Base-by-base conservation (phyloP, 2,888 invertebrate species). In the Eumacrocentrus americanus region DNA sequence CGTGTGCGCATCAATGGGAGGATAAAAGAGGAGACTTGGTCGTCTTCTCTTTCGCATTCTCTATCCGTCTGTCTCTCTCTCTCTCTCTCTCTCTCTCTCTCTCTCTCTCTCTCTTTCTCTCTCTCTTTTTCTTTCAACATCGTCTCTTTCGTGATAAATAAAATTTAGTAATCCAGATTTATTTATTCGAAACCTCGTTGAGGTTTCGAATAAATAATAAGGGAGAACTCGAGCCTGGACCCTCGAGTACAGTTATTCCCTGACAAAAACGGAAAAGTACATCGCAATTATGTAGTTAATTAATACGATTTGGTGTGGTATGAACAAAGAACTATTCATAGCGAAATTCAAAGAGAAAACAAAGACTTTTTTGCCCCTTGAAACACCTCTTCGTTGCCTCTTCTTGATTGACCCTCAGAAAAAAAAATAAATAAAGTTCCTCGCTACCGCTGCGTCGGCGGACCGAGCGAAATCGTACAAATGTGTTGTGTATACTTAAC, bases 401-500 rank as follows among this genome's bases (percentile, higher is more conserved):
- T n/a, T n/a, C n/a, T n/a, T n/a, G n/a, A n/a, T n/a, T n/a, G n/a
- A n/a, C n/a, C n/a, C n/a, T n/a, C n/a, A n/a, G 29, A 29, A 4
- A 38, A 38, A n/a, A 38, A 12, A 38, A 4, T n/a, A 38, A 38
- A 3, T 12, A 38, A 38, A 29, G n/a, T n/a, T 9, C 29, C 29
- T 29, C 29, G 29, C 29, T 72, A 72, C 72, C 71, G 72, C 67
- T 55, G 70, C 69, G 72, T 73, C 67, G 71, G 71, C 57, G 55
- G 47, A 60, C 60, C 64, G 76, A 79, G 77, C 73, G 75, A 79
- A 77, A 77, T 79, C 79, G 80, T 80, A 80, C 80, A 79, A 80
- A 80, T 79, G 75, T 79, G 77, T 78, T 80, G 79, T 78, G 78
- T 79, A 80, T 79, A 79, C 76, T 78, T 79, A 78, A 77, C 74